A percentile compares a stretch with the other conserved stretches of the same genome.
Conservation (phyloP, 1,140 invertebrate genomes). For the Drosophila repleta region DNA sequence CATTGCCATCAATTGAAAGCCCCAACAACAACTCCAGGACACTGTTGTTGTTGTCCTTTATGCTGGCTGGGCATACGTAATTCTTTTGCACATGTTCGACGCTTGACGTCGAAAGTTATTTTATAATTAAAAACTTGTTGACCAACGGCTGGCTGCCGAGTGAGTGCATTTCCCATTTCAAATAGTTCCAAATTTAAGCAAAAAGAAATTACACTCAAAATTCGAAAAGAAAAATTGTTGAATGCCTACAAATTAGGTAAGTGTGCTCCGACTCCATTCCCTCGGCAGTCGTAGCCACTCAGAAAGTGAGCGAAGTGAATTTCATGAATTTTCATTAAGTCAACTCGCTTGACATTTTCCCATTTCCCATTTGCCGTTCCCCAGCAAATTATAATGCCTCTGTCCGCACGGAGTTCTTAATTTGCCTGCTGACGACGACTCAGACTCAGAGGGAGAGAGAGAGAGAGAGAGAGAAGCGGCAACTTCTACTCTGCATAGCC, state of each 20-base stretch:
- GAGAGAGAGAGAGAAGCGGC: constrained; percentile 2
- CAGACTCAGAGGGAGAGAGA: not conserved
- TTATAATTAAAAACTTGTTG: constrained; percentile 75
- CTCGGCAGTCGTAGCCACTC: constrained; percentile 13
- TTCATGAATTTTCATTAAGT: constrained; percentile 32
- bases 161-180: constrained; percentile 12
- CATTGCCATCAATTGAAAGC: constrained; percentile 74
- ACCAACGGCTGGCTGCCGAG: constrained; percentile 19
- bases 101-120: constrained; percentile 59
- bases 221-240: not conserved
- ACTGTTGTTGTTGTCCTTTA: constrained; percentile 11
- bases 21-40: constrained; percentile 18
- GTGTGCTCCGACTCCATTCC: constrained; percentile 18
- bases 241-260: constrained; percentile 6
- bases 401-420: constrained; percentile 29
- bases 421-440: constrained; percentile 9
- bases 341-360: constrained; percentile 13
- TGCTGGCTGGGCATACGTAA: constrained; percentile 29
- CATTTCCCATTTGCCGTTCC: too few species aligned
- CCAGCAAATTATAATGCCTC: constrained; percentile 6
- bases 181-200: not conserved
- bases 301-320: constrained; percentile 10
- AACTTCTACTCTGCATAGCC: constrained; percentile 16
- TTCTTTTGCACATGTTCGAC: constrained; percentile 30
- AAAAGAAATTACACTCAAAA: not conserved